Conservation (phyloP, 2,888 invertebrate genomes). For the Gortyna flavago region DNA sequence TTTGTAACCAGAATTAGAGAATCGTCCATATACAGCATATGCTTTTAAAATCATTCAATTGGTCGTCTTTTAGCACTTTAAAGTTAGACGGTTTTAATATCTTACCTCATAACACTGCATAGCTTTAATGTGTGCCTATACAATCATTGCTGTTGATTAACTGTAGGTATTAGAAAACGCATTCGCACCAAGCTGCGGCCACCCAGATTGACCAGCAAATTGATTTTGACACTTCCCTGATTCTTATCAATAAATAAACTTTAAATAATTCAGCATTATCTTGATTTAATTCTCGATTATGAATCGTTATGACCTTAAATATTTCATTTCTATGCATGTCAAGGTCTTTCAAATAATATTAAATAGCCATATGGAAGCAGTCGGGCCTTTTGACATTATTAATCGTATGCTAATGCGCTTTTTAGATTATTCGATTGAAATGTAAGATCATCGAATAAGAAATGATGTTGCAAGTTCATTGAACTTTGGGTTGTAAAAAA, state of each 20-base stretch:
- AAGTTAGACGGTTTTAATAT: not conserved
- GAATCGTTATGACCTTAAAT: constrained; percentile 51
- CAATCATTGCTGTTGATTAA: constrained; percentile 9
- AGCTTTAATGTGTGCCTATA: not conserved
- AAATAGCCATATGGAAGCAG: constrained; percentile 47
- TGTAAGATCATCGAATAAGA: constrained; percentile 31
- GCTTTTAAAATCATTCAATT: not conserved
- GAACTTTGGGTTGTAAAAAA: constrained; percentile 21
- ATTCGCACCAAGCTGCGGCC: constrained; percentile 37
- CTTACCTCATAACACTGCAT: not conserved
- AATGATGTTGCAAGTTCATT: constrained; percentile 30
- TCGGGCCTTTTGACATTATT: constrained; percentile 37
- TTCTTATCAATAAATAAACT: constrained; percentile 27
- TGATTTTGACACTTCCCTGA: constrained; percentile 33
- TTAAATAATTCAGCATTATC: constrained; percentile 41
- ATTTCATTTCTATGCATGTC: constrained; percentile 61
- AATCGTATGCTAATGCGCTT: constrained; percentile 55
- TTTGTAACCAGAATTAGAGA: not conserved
- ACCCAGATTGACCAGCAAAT: constrained; percentile 41
- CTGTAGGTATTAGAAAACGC: constrained; percentile 6
- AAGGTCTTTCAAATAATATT: constrained; percentile 60
- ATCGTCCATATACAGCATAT: no score
- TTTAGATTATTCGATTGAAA: constrained; percentile 54
- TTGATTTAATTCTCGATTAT: constrained; percentile 41
- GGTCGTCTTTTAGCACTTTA: not conserved